Conservation (phyloP, 2,797 vertebrate genomes). For the Orientallactaga sibirica region DNA sequence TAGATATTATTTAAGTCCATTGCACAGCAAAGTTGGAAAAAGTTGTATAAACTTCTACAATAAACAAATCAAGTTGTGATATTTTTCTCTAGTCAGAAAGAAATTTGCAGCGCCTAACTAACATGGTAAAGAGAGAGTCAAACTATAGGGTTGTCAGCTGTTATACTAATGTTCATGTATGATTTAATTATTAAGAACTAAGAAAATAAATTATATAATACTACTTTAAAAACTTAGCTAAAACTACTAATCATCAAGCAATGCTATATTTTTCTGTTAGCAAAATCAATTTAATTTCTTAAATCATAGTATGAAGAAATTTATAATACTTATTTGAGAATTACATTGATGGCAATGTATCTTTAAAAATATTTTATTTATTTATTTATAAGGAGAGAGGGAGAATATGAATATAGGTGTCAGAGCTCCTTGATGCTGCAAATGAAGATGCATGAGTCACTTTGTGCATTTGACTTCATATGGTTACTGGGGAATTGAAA, state of each 20-base stretch:
- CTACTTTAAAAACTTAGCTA: neutral
- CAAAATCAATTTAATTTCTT: neutral
- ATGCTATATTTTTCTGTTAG: neutral
- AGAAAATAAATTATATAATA: neutral
- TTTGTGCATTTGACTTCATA: too few relatives aligned
- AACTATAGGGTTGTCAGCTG: neutral
- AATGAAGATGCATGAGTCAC: too few relatives aligned
- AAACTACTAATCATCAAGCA: neutral
- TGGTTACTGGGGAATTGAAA: too few relatives aligned
- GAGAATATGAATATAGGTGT: too few relatives aligned
- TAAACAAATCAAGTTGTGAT: neutral
- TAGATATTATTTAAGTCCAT: neutral
- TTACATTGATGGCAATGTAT: neutral
- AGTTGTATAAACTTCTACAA: neutral
- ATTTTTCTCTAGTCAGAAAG: neutral
- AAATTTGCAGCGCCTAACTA: neutral
- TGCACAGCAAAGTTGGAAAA: accelerated
- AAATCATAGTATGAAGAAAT: neutral
- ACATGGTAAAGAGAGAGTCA: neutral
- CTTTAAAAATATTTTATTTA: too few relatives aligned
- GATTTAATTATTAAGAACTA: neutral
- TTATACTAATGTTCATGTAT: neutral
- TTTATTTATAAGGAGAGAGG: too few relatives aligned
- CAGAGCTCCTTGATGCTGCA: too few relatives aligned
- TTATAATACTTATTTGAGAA: neutral